Evolutionary conservation across 2,113 vertebrate species (phyloP).

Genomic region (Grammomys dolichurus): DNA sequence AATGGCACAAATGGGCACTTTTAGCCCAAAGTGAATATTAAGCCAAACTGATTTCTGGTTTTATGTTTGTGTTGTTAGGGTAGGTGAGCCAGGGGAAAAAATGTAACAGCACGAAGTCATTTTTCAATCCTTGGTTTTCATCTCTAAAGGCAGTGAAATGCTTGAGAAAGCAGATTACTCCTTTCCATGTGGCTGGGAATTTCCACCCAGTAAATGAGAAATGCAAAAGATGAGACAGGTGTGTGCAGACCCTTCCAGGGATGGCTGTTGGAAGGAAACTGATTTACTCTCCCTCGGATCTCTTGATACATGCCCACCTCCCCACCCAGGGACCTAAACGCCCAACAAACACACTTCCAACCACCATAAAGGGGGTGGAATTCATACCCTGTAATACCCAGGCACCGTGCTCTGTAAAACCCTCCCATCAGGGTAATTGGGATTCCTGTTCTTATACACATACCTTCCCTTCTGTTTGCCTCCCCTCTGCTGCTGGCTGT

Average conservation of each 20-base stretch:
- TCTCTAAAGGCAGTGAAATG: constrained; percentile 16
- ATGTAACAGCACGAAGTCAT: background rate
- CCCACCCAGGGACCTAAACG: background rate
- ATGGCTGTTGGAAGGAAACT: background rate
- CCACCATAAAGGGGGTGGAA: background rate
- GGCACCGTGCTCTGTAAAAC: background rate
- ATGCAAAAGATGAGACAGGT: background rate
- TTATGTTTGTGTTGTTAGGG: background rate
- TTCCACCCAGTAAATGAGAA: background rate
- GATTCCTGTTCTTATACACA: background rate
- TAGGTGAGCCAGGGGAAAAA: background rate
- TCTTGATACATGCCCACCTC: background rate
- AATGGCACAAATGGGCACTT: background rate
- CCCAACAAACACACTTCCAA: background rate
- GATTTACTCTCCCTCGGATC: rapidly evolving
- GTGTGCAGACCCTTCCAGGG: background rate
- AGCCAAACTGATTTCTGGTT: background rate
- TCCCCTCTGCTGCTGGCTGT: background rate
- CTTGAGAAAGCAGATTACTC: background rate
- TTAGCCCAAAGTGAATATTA: background rate
- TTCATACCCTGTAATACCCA: background rate
- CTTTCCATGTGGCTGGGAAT: constrained; percentile 38
- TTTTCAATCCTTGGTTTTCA: background rate
- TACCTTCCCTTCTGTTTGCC: background rate
- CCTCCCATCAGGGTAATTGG: background rate